Evolutionary conservation across 2,888 invertebrate genomes (phyloP), one percentile per base, ranked within the genome.

Genomic region (Plusia festucae): DNA sequence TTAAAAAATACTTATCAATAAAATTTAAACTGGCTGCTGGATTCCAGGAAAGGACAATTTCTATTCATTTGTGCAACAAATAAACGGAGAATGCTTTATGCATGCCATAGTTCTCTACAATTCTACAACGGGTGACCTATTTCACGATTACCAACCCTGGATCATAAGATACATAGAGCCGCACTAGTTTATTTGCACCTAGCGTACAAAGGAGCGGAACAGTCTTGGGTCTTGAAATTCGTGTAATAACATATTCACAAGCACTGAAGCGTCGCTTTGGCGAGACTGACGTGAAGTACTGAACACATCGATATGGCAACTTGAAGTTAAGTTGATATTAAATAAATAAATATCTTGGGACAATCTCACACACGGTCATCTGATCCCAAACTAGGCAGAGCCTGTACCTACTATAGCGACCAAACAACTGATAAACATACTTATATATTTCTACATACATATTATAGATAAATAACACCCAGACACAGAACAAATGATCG

Each of bases 211-310:
- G 40, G 34, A 0, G 8, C 30, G 73, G 61, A 52, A 61, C 73
- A 53, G 20, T 22, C 54, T 52, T 61, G 61, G 58, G 61, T 73
- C 73, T 73, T 77, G 73, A 61, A 73, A 77, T 54, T 73, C 68
- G 58, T 62, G 65, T 77, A 73, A 73, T 73, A 49, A 49, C 46
- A 20, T 49, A 49, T 49, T 49, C 46, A 20, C 11, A 20, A 20
- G 46, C 46, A 18, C 11, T 18, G 46, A 11, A 49, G 46, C 46
- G 46, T 20, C 46, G 11, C 46, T 20, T 49, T 49, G 46, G 20
- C 20, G 46, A 49, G 46, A 49, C 46, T 49, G 46, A 49, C 46
- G 46, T 49, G 18, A 18, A 49, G 20, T 20, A 7, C 18, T 8
- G 46, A 49, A 49, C 20, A 49, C 20, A 11, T 49, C 18, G 20